Evolutionary conservation across 2,888 invertebrate species (phyloP).

Genomic region (Isotomurus palustris): DNA sequence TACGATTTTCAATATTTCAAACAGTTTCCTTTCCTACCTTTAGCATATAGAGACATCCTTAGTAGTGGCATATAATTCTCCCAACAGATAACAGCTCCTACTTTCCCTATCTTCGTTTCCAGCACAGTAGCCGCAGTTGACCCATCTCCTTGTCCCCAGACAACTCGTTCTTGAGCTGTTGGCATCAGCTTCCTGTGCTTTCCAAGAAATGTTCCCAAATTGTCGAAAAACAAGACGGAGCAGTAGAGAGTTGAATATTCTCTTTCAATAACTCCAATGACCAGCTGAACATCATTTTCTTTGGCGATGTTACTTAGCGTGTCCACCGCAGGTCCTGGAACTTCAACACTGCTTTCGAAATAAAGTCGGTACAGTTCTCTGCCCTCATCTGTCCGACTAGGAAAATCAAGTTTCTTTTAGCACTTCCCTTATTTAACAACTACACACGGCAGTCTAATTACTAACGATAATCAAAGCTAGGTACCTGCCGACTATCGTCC

Average conservation of each 20-base stretch:
- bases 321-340: conserved; percentile 31
- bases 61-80: conserved; percentile 35
- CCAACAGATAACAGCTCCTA: conserved; percentile 36
- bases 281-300: conserved; percentile 23
- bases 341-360: conserved; percentile 30
- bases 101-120: conserved; percentile 26
- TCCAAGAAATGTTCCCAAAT: conserved; percentile 21
- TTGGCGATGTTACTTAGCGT: conserved; percentile 19
- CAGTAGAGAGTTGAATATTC: conserved; percentile 30
- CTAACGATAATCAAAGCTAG: no score
- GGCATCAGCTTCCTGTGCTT: conserved; percentile 36
- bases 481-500: not conserved
- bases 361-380: conserved; percentile 30
- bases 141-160: conserved; percentile 36
- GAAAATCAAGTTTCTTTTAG: conserved; percentile 8
- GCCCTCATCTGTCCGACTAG: conserved; percentile 26
- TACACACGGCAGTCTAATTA: no score
- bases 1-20: not conserved
- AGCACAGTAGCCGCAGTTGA: conserved; percentile 26
- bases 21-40: conserved; percentile 16
- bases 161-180: conserved; percentile 28
- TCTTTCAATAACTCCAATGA: conserved; percentile 32
- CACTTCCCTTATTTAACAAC: not conserved
- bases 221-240: conserved; percentile 27
- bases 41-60: conserved; percentile 31